Base-by-base conservation (phyloP, 2,888 invertebrate species). In the Philopedon plagiatum region DNA sequence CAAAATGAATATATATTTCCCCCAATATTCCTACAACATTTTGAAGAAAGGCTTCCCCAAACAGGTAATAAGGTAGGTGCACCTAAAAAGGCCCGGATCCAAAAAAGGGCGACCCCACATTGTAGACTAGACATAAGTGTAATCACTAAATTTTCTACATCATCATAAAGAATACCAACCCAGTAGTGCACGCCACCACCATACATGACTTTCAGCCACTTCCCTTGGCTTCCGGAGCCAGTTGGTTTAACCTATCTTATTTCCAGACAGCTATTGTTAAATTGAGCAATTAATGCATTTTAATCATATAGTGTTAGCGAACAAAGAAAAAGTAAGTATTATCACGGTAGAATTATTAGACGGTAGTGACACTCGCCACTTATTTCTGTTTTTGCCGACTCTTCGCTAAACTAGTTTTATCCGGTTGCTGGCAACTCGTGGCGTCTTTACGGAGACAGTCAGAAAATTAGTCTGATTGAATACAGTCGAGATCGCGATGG, bases 201-300 rank as follows among this genome's bases (percentile, higher is more conserved):
- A 56, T 32, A 56, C 56, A 56, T 13, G 56, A 29, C 32, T 29
- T 56, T 26, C 29, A 56, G 26, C 15, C 11, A 56, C 56, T 26
- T 13, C 13, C 11, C 13, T 26, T 56, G 9, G 1, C 29, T 26
- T 56, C 15, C 7, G 29, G 9, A 1, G 4, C 2, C 15, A 29
- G 56, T 56, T 26, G 2, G 1, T 13, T 37, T 13, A 37, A 11
- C 37, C 13, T 13, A 1, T 37, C 13, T 13, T 37, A 37, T 37
- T 37, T 37, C n/a, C 13, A 13, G 37, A 13, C 3, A 1, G 37
- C 13, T 13, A 13, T 37, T 37, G 2, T 37, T 1, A 37, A 13
- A 13, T 37, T 37, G 37, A n/a, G 2, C 1, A 37, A 37, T 37
- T 37, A 11, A 5, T 37, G 11, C 4, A 37, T 37, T 37, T 13